Conservation (phyloP, 1,140 invertebrate genomes). For the Atta colombica region DNA sequence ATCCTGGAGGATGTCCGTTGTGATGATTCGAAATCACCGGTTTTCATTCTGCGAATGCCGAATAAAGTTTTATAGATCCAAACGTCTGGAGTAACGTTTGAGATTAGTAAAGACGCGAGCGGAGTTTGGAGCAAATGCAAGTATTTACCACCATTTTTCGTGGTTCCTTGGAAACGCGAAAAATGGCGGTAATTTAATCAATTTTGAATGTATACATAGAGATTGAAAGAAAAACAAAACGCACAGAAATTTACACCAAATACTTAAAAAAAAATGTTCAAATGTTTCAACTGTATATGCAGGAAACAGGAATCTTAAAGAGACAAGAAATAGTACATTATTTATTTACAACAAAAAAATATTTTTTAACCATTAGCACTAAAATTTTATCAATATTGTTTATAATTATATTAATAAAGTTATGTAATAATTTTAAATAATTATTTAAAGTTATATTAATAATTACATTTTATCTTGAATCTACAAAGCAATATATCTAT, state of each 20-base stretch:
- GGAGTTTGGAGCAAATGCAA: not conserved
- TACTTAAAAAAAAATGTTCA: not conserved
- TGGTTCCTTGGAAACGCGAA: slow-evolving; percentile 40
- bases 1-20: not conserved
- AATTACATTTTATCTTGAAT: too few species aligned
- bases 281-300: not conserved
- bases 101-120: not conserved
- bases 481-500: too few species aligned
- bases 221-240: too few species aligned
- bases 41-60: slow-evolving; percentile 47
- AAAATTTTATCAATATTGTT: too few species aligned
- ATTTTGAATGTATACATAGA: not conserved
- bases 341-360: not conserved
- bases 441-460: too few species aligned
- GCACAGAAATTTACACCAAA: too few species aligned
- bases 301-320: not conserved
- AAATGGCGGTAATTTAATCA: slow-evolving; percentile 32
- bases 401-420: too few species aligned
- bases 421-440: too few species aligned
- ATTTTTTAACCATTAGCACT: too few species aligned
- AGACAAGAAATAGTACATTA: not conserved
- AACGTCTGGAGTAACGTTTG: not conserved
- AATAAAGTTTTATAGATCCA: not conserved
- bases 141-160: slow-evolving; percentile 1
- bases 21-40: not conserved